A percentile compares a stretch with the other conserved stretches of the same genome.
Evolutionary conservation across 2,888 invertebrate species (phyloP).

Genomic region (Callimorpha dominula): DNA sequence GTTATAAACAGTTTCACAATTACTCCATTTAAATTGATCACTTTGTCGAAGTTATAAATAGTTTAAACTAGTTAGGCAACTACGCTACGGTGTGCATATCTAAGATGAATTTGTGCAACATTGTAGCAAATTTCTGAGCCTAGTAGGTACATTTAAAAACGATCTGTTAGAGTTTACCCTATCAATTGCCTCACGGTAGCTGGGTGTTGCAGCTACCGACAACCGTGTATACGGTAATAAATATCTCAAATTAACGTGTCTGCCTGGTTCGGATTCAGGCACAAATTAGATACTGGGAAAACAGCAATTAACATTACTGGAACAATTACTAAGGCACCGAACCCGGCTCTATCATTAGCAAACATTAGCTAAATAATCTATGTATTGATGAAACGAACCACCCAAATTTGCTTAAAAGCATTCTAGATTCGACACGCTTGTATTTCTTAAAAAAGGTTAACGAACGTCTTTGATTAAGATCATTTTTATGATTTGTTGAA

Average conservation of each 20-base stretch:
- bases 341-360: conserved; percentile 69
- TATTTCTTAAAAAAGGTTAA: conserved; percentile 30
- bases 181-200: conserved; percentile 56
- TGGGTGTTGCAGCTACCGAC: conserved; percentile 55
- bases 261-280: conserved; percentile 53
- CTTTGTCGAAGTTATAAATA: conserved; percentile 39
- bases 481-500: conserved; percentile 56
- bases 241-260: conserved; percentile 65
- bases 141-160: conserved; percentile 33
- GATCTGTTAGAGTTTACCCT: conserved; percentile 59
- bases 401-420: conserved; percentile 43
- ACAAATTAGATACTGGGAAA: conserved; percentile 63
- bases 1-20: conserved; percentile 41
- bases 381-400: conserved; percentile 37
- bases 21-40: conserved; percentile 45
- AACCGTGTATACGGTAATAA: conserved; percentile 59
- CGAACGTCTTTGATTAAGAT: conserved; percentile 51
- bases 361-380: conserved; percentile 70
- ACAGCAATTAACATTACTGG: conserved; percentile 74
- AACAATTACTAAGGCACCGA: conserved; percentile 75
- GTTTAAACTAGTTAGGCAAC: conserved; percentile 36
- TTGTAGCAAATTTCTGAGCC: conserved; percentile 37
- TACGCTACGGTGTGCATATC: conserved; percentile 17
- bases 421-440: conserved; percentile 20
- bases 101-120: conserved; percentile 39